Evolutionary conservation across 2,888 invertebrate genomes (phyloP), one percentile per base, ranked within the genome.

Genomic region (Disparrhopalites patrizii): DNA sequence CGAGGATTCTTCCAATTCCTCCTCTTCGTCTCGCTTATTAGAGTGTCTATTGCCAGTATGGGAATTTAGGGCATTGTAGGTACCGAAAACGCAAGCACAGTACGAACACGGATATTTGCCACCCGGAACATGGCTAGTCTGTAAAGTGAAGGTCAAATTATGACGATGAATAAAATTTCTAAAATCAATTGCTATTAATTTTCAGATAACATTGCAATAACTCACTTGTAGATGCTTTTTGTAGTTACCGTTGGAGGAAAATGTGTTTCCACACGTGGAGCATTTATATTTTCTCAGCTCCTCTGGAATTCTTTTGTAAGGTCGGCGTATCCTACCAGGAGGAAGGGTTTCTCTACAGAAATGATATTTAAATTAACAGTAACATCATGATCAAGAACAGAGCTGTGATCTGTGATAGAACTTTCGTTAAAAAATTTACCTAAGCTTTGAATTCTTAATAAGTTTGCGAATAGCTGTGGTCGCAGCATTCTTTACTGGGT

Each of bases 171-270:
- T 3, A 55, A 31, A 55, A 18, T 20, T n/a, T 47, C 7, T 43
- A 5, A 18, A 47, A 47, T 18, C 13, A 47, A 47, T 47, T n/a
- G n/a, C n/a, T n/a, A n/a, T n/a, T n/a, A n/a, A n/a, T n/a, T n/a
- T n/a, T n/a, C n/a, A n/a, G n/a, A n/a, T n/a, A n/a, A n/a, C n/a
- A n/a, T n/a, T 4, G 52, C 13, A 30, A 30, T 1, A 30, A 28
- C 54, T 15, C 38, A 63, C 63, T 56, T 15, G 25, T 56, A 63
- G 40, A 25, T 63, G 63, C 31, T 63, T 63, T 18, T 56, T 55
- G 20, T 38, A 63, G 20, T 47, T 56, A 8, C 63, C 40, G 23
- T 23, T 55, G 2, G 63, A 55, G 28, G 43, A 40, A 28, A 63
- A 55, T 18, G 30, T 15, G 27, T 63, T 40, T 7, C 28, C 28